Base-by-base conservation (phyloP, 2,797 vertebrate species). In the Hipposideros larvatus region DNA sequence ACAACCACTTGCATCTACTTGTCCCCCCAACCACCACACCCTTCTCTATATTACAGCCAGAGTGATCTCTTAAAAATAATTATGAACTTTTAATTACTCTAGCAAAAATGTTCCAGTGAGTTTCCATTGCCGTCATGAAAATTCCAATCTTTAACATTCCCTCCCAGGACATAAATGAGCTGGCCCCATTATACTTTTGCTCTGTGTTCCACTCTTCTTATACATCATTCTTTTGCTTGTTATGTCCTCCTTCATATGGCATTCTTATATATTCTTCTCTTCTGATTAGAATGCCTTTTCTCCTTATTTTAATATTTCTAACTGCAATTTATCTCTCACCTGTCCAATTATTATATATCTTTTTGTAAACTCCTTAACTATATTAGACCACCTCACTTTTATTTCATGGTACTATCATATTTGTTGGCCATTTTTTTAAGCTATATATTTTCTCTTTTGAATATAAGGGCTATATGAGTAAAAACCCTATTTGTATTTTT, bases 41-140 rank as follows among this genome's bases (percentile, higher is more conserved):
- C 21, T 15, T n/a, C 11, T 65, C 24, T 80, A 34, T 18, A 57
- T 2, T 61, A 7, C 28, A n/a, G 0, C 11, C 16, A 91, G 19
- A 61, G 22, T 24, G 18, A 46, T 55, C 51, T 70, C 70, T 68
- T 82, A 68, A 89, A 91, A 96, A 78, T 18, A 83, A 34, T 48
- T 86, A 34, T 89, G 22, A 93, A 53, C 48, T 46, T 48, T 90
- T 63, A 96, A 73, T 88, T 73, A 65, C 22, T 31, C 21, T 55
- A 5, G 4, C 77, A 73, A 92, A 92, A 77, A 71, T 0, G 4
- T 75, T 73, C 46, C 55, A 91, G 46, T 77, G 46, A 80, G 73
- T 77, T 95, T 96, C 22, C 8, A 63, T 51, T 34, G 15, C 1
- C 63, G 18, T 85, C 66, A 68, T 82, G 46, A 78, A 92, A 73